Percentiles rank a stretch among this genome's conserved stretches.
Evolutionary conservation across 2,113 vertebrate genomes (phyloP).

Genomic region (Tragulus kanchil): DNA sequence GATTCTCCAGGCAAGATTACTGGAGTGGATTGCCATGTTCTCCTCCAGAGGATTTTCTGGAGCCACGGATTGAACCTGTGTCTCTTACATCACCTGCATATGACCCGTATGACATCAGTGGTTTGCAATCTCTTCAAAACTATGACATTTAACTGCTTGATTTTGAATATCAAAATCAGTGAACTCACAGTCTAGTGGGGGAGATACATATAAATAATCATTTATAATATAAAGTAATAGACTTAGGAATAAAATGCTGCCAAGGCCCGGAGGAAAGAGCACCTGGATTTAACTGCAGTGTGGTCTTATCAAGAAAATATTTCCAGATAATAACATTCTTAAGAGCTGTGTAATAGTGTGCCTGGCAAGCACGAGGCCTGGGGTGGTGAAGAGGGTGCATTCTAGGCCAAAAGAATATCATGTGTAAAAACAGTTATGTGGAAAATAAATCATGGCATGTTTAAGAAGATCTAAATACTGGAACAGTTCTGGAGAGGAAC

Average conservation of each 20-base stretch:
- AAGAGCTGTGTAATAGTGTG: slow-evolving; percentile 29
- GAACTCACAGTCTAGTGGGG: not conserved
- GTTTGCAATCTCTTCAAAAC: slow-evolving; percentile 41
- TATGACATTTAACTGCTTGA: not conserved
- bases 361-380: not conserved
- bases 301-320: slow-evolving; percentile 5
- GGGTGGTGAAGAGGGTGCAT: not conserved
- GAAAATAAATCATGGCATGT: not conserved
- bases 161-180: not conserved
- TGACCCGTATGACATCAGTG: not conserved
- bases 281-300: slow-evolving; percentile 17
- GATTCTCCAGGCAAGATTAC: not conserved
- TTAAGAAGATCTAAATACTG: not conserved
- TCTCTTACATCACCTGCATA: not conserved
- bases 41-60: not conserved
- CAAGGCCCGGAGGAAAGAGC: not conserved
- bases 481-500: slow-evolving; percentile 5
- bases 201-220: slow-evolving; percentile 20
- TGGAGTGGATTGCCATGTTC: not conserved
- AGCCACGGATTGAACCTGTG: not conserved
- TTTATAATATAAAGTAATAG: slow-evolving; percentile 28
- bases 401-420: slow-evolving; percentile 44
- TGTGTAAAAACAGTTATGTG: not conserved
- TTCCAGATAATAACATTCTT: slow-evolving; percentile 52
- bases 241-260: slow-evolving; percentile 15